Evolutionary conservation across 2,797 vertebrate genomes (phyloP).

Genomic region (Scleropages formosus): DNA sequence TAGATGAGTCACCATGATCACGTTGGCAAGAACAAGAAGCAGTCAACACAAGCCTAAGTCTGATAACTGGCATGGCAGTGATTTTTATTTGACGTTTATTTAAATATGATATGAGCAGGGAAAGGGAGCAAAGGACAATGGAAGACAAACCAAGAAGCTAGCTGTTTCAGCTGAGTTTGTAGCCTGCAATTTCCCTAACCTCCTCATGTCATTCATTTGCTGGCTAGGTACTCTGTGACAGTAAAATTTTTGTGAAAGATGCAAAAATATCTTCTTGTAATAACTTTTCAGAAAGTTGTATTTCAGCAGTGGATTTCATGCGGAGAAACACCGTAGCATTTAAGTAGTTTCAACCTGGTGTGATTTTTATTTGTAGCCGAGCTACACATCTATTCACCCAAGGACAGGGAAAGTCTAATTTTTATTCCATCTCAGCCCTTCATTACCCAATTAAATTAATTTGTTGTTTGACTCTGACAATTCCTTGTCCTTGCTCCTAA

Average conservation of each 20-base stretch:
- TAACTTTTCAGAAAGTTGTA: not conserved
- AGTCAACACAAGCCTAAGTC: not conserved
- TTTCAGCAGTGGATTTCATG: not conserved
- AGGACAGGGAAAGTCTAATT: not conserved
- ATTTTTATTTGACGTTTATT: not conserved
- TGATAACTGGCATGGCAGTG: not conserved
- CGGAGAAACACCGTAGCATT: constrained; percentile 1
- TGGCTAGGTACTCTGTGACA: not conserved
- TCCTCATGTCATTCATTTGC: not conserved
- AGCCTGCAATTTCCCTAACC: not conserved
- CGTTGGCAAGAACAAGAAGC: not conserved
- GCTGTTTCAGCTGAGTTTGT: not conserved
- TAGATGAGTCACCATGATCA: constrained; percentile 12
- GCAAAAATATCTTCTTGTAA: not conserved
- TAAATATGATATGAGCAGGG: not conserved
- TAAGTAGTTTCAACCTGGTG: not conserved
- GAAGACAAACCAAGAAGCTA: not conserved
- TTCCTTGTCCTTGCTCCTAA: not conserved
- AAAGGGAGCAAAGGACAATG: not conserved
- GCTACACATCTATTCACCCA: constrained; percentile 1
- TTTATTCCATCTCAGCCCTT: not conserved
- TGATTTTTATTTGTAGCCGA: not conserved
- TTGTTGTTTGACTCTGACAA: constrained; percentile 15
- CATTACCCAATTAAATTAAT: constrained; percentile 17
- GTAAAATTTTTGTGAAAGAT: constrained; percentile 7